A percentile compares a stretch with the other conserved stretches of the same genome.
These are phyloP conservation scores for Hydropotes inermis DNA, from an alignment of 2,113 vertebrate genomes.

Conservation along the genomic window DNA sequence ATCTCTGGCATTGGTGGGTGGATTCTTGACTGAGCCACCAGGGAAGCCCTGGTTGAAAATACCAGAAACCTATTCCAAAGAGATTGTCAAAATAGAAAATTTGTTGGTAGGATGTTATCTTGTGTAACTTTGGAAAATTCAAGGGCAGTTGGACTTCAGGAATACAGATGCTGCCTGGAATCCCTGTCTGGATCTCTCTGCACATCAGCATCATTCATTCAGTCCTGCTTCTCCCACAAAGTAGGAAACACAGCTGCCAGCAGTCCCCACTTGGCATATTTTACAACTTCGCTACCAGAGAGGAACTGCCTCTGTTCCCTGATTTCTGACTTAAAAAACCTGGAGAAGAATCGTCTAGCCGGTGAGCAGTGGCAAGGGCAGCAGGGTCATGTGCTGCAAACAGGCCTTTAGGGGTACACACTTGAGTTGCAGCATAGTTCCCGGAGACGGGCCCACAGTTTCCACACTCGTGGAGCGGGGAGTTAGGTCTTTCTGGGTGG, in stretches of 20 bases:
- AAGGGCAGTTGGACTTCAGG: background rate
- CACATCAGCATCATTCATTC: background rate
- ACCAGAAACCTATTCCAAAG: background rate
- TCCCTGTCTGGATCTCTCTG: background rate
- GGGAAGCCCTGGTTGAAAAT: background rate
- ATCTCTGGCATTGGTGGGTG: background rate
- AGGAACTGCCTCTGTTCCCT: constrained; percentile 7
- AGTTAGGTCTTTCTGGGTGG: background rate
- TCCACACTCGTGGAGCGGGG: background rate
- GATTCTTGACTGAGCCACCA: background rate
- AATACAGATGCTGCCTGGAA: background rate
- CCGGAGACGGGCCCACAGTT: background rate
- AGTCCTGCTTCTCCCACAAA: background rate
- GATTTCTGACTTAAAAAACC: background rate
- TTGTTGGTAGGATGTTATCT: background rate
- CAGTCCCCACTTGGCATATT: background rate
- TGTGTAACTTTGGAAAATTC: background rate
- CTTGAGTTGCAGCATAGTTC: background rate
- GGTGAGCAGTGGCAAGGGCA: background rate
- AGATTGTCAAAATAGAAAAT: background rate
- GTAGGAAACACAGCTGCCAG: background rate
- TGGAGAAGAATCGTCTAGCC: background rate
- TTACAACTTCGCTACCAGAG: background rate
- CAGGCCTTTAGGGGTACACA: background rate
- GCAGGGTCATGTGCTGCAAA: background rate